Percentiles rank a stretch among this genome's conserved stretches.
Conservation (phyloP, 2,888 invertebrate species). For the Willowsia nigromaculata region DNA sequence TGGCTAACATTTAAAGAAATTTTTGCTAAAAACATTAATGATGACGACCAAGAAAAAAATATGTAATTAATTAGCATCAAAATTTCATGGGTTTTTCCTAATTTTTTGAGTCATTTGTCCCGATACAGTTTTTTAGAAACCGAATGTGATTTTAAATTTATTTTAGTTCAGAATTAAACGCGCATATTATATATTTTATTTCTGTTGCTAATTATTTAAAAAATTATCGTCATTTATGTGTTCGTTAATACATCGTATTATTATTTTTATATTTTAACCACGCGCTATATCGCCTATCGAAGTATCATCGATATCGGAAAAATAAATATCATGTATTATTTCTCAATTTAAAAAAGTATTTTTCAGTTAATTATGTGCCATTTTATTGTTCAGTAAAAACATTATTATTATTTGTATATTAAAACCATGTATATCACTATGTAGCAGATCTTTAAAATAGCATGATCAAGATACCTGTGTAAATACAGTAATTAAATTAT, state of each 20-base stretch:
- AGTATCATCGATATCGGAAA: background rate
- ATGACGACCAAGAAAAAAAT: background rate
- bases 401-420: no score
- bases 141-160: slow-evolving; percentile 33
- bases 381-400: no score
- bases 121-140: slow-evolving; percentile 7
- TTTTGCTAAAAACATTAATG: background rate
- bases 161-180: no score
- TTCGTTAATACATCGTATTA: background rate
- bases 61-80: background rate
- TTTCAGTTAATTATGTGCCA: no score
- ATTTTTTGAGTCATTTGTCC: slow-evolving; percentile 12
- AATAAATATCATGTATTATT: slow-evolving; percentile 3
- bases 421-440: no score
- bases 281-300: no score
- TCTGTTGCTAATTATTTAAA: background rate
- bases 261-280: slow-evolving; percentile 26
- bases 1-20: background rate
- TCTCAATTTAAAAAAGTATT: no score
- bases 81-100: no score
- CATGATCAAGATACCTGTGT: no score
- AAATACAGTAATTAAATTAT: no score
- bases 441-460: no score
- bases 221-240: background rate
- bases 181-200: background rate